Percentiles rank a stretch among this genome's conserved stretches.
Conservation (phyloP, 2,113 vertebrate genomes). For the Pseudois nayaur region DNA sequence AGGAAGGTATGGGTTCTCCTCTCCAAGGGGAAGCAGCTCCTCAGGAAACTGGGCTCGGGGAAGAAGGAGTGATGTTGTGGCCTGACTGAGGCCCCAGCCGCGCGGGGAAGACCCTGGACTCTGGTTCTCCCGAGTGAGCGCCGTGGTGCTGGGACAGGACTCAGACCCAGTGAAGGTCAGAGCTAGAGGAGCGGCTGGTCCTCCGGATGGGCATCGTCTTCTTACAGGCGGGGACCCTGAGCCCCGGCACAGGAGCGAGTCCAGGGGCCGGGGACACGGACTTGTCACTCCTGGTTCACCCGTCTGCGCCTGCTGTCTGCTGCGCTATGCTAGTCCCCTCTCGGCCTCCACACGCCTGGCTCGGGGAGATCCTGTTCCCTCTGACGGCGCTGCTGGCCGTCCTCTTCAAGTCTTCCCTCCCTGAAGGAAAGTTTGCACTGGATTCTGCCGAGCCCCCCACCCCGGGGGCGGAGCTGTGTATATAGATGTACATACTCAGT, state of each 20-base stretch:
- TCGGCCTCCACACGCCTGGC: neutral
- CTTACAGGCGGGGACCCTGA: neutral
- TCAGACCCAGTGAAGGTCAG: neutral
- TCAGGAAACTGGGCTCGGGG: slow-evolving; percentile 90
- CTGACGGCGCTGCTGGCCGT: neutral
- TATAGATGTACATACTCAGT: slow-evolving; percentile 78
- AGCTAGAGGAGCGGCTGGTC: neutral
- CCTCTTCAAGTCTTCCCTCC: slow-evolving; percentile 48
- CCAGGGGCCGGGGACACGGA: neutral
- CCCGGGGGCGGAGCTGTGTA: slow-evolving; percentile 63
- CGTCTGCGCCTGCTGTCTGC: neutral
- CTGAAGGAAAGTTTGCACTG: slow-evolving; percentile 72
- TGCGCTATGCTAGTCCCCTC: neutral
- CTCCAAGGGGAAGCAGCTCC: slow-evolving; percentile 92
- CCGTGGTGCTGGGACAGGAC: neutral
- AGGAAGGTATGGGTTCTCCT: slow-evolving; percentile 92
- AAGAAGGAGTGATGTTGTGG: slow-evolving; percentile 85
- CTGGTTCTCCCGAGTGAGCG: neutral
- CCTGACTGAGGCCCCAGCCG: neutral
- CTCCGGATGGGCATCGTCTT: neutral
- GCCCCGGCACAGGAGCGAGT: neutral
- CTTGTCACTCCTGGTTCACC: neutral
- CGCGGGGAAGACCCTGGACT: neutral
- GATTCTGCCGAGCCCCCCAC: neutral
- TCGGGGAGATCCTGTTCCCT: neutral